phyloP scores from a whole-genome alignment of 2,888 invertebrate species.

The Pseudanteris insignis region DNA sequence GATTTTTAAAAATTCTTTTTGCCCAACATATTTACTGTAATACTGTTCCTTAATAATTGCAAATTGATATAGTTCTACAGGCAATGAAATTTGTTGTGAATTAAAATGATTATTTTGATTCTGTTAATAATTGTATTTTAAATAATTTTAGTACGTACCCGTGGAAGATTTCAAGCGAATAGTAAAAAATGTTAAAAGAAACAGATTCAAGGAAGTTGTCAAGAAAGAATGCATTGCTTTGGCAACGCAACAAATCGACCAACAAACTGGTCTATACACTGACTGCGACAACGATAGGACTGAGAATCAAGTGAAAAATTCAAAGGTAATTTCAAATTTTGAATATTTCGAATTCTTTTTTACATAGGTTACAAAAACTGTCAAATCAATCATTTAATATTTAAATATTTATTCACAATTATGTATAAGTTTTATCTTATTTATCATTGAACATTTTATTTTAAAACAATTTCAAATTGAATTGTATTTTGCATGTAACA shows the following conservation, averaged over 20 bases:
- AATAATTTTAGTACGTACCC: conserved; percentile 55
- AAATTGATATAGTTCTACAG: too few species aligned
- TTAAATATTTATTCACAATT: too few species aligned
- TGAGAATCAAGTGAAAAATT: conserved; percentile 4
- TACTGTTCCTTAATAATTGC: neutral
- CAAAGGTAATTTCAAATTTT: conserved; percentile 12
- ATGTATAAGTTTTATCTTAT: too few species aligned
- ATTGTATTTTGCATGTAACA: too few species aligned
- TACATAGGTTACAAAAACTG: conserved; percentile 7
- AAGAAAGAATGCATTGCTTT: conserved; percentile 53
- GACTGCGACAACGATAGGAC: conserved; percentile 8
- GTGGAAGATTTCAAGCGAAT: conserved; percentile 56
- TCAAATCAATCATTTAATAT: too few species aligned
- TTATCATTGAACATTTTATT: too few species aligned
- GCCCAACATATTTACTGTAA: neutral
- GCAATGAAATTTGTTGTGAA: too few species aligned
- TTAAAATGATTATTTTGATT: too few species aligned
- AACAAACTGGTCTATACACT: conserved; percentile 18
- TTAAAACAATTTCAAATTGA: too few species aligned
- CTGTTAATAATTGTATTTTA: neutral
- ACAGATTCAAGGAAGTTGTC: conserved; percentile 54
- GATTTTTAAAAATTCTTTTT: too few species aligned
- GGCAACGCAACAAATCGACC: conserved; percentile 49
- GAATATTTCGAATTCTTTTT: neutral
- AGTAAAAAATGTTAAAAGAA: conserved; percentile 56